Evolutionary conservation across 2,888 invertebrate genomes (phyloP).

Genomic region (Dryocosmus kuriphilus): DNA sequence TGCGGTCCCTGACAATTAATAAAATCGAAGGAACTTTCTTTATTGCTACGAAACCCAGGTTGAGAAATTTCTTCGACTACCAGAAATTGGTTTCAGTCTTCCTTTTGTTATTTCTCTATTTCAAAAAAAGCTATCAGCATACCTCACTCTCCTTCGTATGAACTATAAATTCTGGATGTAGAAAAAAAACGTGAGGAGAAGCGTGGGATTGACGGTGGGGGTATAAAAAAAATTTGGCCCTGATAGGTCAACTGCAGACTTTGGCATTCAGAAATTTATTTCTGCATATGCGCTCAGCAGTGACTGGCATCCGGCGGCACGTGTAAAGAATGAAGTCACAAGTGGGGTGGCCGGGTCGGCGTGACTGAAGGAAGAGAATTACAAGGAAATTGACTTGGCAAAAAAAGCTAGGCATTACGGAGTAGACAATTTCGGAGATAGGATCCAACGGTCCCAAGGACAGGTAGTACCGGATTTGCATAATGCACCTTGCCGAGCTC

Average conservation of each 20-base stretch:
- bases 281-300: conserved; percentile 32
- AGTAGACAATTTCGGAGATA: conserved; percentile 39
- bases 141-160: not conserved
- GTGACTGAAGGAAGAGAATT: conserved; percentile 39
- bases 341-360: conserved; percentile 25
- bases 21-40: not conserved
- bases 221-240: conserved; percentile 18
- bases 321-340: conserved; percentile 39
- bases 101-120: not conserved
- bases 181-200: not conserved
- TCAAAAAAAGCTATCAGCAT: not conserved
- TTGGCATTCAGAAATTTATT: conserved; percentile 36
- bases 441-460: conserved; percentile 39
- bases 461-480: conserved; percentile 38
- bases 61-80: not conserved
- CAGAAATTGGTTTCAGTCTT: not conserved
- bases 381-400: conserved; percentile 36
- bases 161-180: not conserved
- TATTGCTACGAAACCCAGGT: not conserved
- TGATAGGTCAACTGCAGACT: conserved; percentile 31
- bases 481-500: conserved; percentile 42
- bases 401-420: conserved; percentile 29
- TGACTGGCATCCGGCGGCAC: conserved; percentile 28
- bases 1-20: no score
- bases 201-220: not conserved